Evolutionary conservation across 2,113 vertebrate genomes (phyloP).

Genomic region (Melanerpes formicivorus): DNA sequence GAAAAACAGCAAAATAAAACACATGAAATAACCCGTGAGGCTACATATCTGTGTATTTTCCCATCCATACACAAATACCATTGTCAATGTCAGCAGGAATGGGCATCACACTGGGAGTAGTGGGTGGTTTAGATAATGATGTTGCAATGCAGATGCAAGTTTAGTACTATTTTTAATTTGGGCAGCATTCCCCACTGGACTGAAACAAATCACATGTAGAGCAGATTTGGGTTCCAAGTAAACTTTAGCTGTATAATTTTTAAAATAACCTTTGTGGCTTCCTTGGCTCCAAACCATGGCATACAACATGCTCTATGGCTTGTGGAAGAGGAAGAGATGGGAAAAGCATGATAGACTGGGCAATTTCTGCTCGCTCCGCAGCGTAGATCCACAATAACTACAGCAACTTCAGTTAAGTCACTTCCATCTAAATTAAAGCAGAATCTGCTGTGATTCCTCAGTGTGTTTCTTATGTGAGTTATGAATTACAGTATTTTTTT

Average conservation of each 20-base stretch:
- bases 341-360: not conserved
- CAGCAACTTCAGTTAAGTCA: not conserved
- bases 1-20: not conserved
- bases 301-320: not conserved
- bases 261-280: not conserved
- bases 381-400: rapidly evolving
- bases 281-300: not conserved
- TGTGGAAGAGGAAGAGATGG: not conserved
- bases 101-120: constrained; percentile 5
- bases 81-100: constrained; percentile 16
- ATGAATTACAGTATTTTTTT: not conserved
- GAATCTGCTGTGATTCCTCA: not conserved
- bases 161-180: constrained; percentile 24
- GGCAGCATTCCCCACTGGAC: not conserved
- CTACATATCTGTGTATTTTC: constrained; percentile 13
- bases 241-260: not conserved
- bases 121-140: constrained; percentile 13
- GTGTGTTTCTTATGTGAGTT: not conserved
- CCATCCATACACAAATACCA: not conserved
- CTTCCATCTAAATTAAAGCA: not conserved
- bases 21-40: not conserved
- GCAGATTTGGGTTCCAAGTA: not conserved
- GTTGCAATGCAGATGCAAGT: not conserved
- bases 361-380: not conserved
- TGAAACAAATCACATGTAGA: not conserved